Evolutionary conservation across 2,888 invertebrate species (phyloP), one percentile per base, ranked within the genome.

Genomic region (Serripes groenlandicus): DNA sequence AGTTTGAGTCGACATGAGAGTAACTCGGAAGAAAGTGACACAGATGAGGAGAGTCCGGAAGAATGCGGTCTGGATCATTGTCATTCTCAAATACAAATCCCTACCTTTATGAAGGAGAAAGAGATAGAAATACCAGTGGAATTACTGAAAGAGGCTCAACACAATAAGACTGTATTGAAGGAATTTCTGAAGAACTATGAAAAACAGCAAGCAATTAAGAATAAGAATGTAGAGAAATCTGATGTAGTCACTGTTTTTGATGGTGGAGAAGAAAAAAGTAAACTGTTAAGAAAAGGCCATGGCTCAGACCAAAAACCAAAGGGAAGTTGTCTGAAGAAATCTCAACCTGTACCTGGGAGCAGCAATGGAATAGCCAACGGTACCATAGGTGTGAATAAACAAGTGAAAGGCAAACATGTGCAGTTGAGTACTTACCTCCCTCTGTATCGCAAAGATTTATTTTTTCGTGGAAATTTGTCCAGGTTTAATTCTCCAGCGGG

Each of bases 71-170:
- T 81, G 28, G 89, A 90, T 69, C 82, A 89, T 32, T 90, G 91
- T 69, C 90, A 90, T 79, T 98, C 98, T n/a, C 95, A 98, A 89
- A 97, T 98, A 18, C 97, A 97, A 92, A 95, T 98, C 78, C 98
- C 98, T 0, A 98, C 98, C 0, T 98, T 96, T 92, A 96, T 98
- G 7, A 85, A 88, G 30, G 83, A 88, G 18, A 86, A 89, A 70
- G 78, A 83, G 11, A 78, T 80, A 30, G 68, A 84, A 42, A 83
- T 89, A 62, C 89, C 90, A 64, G 69, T 85, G 18, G 88, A 90
- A 60, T 56, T 91, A 68, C 77, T 90, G 37, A 83, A 81, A n/a
- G 89, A 90, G 62, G 83, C 89, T 9, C 82, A 87, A 37, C 83
- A 85, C 30, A 91, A 89, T 81, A 77, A 60, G 3, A 58, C 28